Percentiles rank a stretch among this genome's conserved stretches.
These are phyloP conservation scores for Onthophagus taurus DNA, from an alignment of 1,140 invertebrate species.

Conservation along the genomic window DNA sequence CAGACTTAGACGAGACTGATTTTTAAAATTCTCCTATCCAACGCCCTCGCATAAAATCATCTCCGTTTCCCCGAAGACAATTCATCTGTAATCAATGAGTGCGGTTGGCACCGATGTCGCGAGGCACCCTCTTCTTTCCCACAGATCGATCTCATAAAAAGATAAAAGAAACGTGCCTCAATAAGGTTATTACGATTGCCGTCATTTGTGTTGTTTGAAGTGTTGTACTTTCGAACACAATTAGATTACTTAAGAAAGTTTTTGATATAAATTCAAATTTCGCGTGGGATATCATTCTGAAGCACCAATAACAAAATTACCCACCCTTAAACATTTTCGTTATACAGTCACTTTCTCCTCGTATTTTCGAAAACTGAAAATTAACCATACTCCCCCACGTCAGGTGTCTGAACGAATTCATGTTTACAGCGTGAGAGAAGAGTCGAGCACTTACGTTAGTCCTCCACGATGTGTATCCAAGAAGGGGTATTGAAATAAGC, in stretches of 20 bases:
- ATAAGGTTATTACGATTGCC: slow-evolving; percentile 6
- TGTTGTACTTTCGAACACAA: slow-evolving; percentile 5
- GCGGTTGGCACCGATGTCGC: slow-evolving; percentile 15
- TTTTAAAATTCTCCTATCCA: slow-evolving; percentile 31
- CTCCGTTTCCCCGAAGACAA: slow-evolving; percentile 25
- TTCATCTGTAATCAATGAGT: slow-evolving; percentile 31
- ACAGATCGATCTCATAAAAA: slow-evolving; percentile 12
- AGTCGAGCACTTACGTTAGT: too few species aligned
- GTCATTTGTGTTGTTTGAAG: slow-evolving; percentile 3
- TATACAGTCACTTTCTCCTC: too few species aligned
- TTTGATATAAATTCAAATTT: neutral
- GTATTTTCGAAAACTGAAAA: too few species aligned
- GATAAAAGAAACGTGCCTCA: slow-evolving; percentile 8
- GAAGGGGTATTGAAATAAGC: too few species aligned
- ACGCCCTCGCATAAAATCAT: slow-evolving; percentile 24
- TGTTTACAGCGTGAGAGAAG: too few species aligned
- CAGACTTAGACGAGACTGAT: slow-evolving; percentile 30
- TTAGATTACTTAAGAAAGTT: slow-evolving; percentile 5
- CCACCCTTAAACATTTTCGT: too few species aligned
- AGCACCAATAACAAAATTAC: too few species aligned
- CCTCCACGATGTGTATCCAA: too few species aligned
- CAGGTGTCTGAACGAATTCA: too few species aligned
- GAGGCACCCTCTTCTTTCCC: too few species aligned
- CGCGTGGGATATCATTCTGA: too few species aligned
- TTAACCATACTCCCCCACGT: too few species aligned